Conservation (phyloP, 2,113 vertebrate genomes). For the Plectropomus leopardus region DNA sequence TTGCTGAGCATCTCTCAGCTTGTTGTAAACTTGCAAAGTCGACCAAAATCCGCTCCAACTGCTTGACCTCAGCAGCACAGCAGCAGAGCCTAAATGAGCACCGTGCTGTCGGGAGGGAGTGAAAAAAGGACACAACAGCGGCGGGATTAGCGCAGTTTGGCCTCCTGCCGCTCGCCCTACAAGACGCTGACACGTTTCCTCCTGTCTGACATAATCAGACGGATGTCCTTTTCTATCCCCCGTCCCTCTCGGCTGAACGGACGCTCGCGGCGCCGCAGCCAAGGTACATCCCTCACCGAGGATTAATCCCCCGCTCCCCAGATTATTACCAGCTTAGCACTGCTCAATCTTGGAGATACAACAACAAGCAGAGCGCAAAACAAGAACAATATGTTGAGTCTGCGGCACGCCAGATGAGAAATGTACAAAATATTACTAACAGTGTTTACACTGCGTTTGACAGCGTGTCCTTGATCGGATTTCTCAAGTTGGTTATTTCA, state of each 20-base stretch:
- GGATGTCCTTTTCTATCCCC: constrained; percentile 70
- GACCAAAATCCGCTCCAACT: constrained; percentile 10
- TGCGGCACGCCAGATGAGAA: constrained; percentile 53
- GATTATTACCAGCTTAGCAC: constrained; percentile 79
- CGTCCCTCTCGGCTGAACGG: constrained; percentile 34
- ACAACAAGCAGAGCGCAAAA: constrained; percentile 69
- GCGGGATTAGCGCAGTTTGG: constrained; percentile 81
- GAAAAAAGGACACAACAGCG: constrained; percentile 66
- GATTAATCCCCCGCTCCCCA: constrained; percentile 75
- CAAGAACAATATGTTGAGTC: constrained; percentile 69
- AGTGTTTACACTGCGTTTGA: constrained; percentile 58
- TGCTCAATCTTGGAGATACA: constrained; percentile 73
- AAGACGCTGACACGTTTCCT: constrained; percentile 72
- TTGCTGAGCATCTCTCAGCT: background rate
- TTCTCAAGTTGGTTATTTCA: constrained; percentile 76
- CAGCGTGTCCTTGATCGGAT: constrained; percentile 70
- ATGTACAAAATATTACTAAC: constrained; percentile 50
- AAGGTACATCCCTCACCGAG: constrained; percentile 43
- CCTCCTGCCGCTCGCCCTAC: constrained; percentile 63
- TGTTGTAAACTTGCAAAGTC: constrained; percentile 29
- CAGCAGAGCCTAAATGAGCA: constrained; percentile 86
- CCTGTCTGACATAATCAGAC: constrained; percentile 74
- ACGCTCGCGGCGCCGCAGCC: constrained; percentile 26
- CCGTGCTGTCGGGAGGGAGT: constrained; percentile 64
- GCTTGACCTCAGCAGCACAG: constrained; percentile 82